Conservation (phyloP, 2,113 vertebrate species). For the Channa maculata region DNA sequence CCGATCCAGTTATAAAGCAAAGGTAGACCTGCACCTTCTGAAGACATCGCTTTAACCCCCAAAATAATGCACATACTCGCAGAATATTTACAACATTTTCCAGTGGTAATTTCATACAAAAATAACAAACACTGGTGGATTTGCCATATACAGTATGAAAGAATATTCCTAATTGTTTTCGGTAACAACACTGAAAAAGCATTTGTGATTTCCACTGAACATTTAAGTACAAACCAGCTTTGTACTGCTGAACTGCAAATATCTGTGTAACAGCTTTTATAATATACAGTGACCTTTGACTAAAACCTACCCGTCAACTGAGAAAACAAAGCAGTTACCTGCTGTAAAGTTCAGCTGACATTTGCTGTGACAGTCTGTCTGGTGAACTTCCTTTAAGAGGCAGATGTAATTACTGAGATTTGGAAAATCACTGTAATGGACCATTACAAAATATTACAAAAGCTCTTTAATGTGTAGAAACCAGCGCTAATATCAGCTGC, state of each 20-base stretch:
- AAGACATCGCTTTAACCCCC: neutral
- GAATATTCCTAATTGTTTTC: neutral
- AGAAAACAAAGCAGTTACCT: constrained; percentile 30
- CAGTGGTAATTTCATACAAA: neutral
- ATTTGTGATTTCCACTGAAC: neutral
- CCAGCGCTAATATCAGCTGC: constrained; percentile 57
- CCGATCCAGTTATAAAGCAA: neutral
- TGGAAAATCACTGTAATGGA: constrained; percentile 46
- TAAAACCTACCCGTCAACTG: neutral
- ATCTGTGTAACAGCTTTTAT: constrained; percentile 10
- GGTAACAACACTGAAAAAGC: neutral
- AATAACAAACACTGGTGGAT: neutral
- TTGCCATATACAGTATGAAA: too few relatives aligned
- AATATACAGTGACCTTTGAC: neutral
- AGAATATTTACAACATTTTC: too few relatives aligned
- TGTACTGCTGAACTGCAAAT: neutral
- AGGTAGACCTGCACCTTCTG: neutral
- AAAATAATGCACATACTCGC: neutral
- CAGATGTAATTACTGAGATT: constrained; percentile 34
- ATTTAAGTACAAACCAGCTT: neutral
- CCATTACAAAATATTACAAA: constrained; percentile 39
- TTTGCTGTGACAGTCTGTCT: constrained; percentile 21
- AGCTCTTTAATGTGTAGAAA: constrained; percentile 32
- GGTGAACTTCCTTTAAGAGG: constrained; percentile 17
- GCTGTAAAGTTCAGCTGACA: constrained; percentile 43